Evolutionary conservation across 1,140 invertebrate genomes (phyloP).

Genomic region (Solenopsis fugax): DNA sequence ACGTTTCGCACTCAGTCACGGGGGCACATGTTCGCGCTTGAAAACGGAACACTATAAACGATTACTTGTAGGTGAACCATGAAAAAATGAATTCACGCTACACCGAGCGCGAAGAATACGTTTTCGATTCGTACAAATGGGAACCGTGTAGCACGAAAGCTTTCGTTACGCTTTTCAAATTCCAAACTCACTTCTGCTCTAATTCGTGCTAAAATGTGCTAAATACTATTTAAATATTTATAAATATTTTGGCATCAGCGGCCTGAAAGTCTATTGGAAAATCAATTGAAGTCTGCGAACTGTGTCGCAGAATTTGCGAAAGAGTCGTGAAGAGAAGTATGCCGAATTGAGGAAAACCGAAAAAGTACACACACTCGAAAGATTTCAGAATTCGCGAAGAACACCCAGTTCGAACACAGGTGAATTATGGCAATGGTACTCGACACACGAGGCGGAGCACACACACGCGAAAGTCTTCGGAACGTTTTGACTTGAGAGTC

Average conservation of each 20-base stretch:
- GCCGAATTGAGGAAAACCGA: neutral
- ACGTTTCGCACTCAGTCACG: constrained; percentile 18
- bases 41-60: constrained; percentile 47
- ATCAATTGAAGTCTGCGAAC: neutral
- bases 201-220: neutral
- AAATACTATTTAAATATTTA: neutral
- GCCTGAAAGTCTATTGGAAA: neutral
- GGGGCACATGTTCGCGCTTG: constrained; percentile 29
- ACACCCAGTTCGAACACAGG: constrained; percentile 1
- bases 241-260: neutral
- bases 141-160: neutral
- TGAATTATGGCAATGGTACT: constrained; percentile 50
- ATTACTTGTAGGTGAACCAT: constrained; percentile 8
- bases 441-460: neutral
- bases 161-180: constrained; percentile 5
- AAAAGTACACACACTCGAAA: neutral
- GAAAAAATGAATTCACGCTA: constrained; percentile 26
- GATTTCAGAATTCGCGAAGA: neutral
- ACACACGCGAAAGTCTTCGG: constrained; percentile 45
- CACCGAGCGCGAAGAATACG: constrained; percentile 23
- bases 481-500: constrained; percentile 77
- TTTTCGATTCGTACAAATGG: neutral
- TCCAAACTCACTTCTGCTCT: neutral
- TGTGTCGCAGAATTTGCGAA: neutral
- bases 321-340: neutral